Evolutionary conservation across 2,797 vertebrate species (phyloP).

Genomic region (Mus minutoides): DNA sequence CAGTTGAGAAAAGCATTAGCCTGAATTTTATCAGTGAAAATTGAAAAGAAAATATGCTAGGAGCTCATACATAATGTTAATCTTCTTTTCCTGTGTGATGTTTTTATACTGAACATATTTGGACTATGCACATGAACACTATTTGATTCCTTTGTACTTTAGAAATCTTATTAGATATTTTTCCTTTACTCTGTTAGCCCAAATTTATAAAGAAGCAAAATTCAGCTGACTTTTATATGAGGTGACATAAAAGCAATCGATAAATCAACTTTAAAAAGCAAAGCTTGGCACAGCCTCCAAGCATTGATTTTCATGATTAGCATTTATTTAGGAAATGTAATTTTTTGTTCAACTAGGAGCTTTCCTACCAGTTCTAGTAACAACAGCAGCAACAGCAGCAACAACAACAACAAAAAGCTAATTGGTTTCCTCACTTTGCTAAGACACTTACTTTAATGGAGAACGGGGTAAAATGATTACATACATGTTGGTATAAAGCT

Average conservation of each 20-base stretch:
- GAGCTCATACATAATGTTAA: not conserved
- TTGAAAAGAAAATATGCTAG: constrained; percentile 55
- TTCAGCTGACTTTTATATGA: constrained; percentile 44
- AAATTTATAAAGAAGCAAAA: constrained; percentile 57
- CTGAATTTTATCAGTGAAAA: constrained; percentile 41
- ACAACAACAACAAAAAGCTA: not conserved
- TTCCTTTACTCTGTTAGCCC: constrained; percentile 34
- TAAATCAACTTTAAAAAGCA: constrained; percentile 33
- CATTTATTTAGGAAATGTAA: constrained; percentile 33
- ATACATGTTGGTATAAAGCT: not conserved
- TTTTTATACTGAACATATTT: not conserved
- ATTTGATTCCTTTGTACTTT: constrained; percentile 31
- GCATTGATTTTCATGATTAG: constrained; percentile 51
- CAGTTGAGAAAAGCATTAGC: constrained; percentile 20
- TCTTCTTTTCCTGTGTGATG: constrained; percentile 39
- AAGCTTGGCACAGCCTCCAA: constrained; percentile 30
- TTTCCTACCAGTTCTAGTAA: not conserved
- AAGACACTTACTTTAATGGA: not conserved
- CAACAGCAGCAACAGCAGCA: not conserved
- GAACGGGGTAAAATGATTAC: not conserved
- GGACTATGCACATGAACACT: not conserved
- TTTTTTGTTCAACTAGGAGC: not conserved
- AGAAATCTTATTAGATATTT: not conserved
- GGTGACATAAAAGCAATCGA: constrained; percentile 26
- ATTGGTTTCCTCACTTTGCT: not conserved